A percentile compares a stretch with the other conserved stretches of the same genome.
Conservation (phyloP, 1,140 invertebrate species). For the Anoplolepis gracilipes region DNA sequence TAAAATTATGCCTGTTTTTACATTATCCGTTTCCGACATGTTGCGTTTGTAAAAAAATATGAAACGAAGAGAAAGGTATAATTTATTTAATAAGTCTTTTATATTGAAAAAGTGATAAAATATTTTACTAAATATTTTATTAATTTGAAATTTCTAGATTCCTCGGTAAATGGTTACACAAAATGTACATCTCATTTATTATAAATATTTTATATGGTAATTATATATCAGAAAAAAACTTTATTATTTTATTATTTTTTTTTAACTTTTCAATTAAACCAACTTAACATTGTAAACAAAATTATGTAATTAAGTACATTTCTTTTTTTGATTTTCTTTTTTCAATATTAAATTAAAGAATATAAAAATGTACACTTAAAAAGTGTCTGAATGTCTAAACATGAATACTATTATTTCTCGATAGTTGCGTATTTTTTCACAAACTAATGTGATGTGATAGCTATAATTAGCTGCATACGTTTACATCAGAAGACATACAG, state of each 20-base stretch:
- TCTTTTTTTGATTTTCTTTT: too few species aligned
- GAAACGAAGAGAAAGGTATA: neutral
- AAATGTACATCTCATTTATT: too few species aligned
- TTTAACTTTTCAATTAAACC: neutral
- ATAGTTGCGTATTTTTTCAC: conserved; percentile 42
- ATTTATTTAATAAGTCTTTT: conserved; percentile 19
- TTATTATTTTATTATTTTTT: too few species aligned
- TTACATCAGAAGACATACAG: conserved; percentile 48
- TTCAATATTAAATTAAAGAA: too few species aligned
- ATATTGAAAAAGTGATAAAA: neutral
- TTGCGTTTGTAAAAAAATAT: conserved; percentile 49
- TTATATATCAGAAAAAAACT: neutral
- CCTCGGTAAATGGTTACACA: too few species aligned
- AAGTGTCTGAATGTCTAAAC: neutral
- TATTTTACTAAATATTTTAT: neutral
- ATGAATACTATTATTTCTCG: neutral
- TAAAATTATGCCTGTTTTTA: conserved; percentile 10
- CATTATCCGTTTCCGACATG: conserved; percentile 2
- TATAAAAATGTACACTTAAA: neutral
- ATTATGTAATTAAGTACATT: too few species aligned
- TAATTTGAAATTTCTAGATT: neutral
- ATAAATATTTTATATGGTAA: too few species aligned
- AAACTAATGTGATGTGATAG: conserved; percentile 59
- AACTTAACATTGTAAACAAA: too few species aligned
- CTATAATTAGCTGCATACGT: conserved; percentile 47